phyloP scores from a whole-genome alignment of 2,113 vertebrate genomes.

The Tyrannus savana region DNA sequence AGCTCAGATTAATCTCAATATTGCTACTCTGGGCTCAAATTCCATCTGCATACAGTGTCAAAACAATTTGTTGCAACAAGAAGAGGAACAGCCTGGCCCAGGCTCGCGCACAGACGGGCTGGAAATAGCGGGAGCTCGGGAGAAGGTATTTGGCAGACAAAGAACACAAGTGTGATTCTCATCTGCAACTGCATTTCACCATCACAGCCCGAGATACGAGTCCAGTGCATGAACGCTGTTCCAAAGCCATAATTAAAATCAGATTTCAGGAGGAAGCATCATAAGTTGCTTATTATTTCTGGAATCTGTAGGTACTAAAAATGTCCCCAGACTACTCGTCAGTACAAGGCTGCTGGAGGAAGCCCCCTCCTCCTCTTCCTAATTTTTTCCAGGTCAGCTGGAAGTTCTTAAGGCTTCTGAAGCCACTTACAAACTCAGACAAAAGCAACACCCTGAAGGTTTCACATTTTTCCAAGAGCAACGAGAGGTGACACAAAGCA shows the following conservation, averaged over 20 bases:
- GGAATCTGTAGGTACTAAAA: constrained; percentile 43
- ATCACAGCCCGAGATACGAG: background rate
- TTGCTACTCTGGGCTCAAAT: background rate
- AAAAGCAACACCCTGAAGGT: background rate
- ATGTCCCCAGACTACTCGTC: background rate
- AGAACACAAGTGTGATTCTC: background rate
- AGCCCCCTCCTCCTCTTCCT: background rate
- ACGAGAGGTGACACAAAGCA: background rate
- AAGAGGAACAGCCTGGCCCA: background rate
- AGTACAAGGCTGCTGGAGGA: background rate
- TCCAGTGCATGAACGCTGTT: background rate
- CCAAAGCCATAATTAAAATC: constrained; percentile 44
- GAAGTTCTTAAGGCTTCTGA: background rate
- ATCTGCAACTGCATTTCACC: background rate
- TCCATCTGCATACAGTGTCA: background rate
- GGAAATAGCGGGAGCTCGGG: background rate
- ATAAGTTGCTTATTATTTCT: constrained; percentile 51
- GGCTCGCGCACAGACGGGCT: background rate
- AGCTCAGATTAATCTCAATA: background rate
- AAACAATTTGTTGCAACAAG: background rate
- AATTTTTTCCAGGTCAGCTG: constrained; percentile 31
- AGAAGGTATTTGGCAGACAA: constrained; percentile 7
- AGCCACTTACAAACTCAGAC: background rate
- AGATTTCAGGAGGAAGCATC: constrained; percentile 20
- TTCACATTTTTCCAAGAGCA: background rate